phyloP scores from a whole-genome alignment of 1,140 invertebrate species.

The Calephelis virginiensis region DNA sequence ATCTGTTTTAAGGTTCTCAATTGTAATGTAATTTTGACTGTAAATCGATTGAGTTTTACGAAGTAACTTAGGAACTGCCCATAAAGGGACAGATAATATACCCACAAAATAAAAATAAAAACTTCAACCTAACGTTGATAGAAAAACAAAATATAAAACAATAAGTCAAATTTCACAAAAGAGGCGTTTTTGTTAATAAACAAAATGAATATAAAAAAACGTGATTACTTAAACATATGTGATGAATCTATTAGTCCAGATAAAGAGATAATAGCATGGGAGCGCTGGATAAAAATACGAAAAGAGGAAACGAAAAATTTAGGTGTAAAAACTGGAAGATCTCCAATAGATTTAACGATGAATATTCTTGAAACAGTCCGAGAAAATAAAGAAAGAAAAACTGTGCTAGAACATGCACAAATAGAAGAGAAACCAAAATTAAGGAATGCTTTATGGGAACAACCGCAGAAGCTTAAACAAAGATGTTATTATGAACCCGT shows the following conservation, averaged over 20 bases:
- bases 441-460: slow-evolving; percentile 53
- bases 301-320: slow-evolving; percentile 51
- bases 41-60: no score
- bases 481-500: slow-evolving; percentile 49
- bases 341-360: slow-evolving; percentile 56
- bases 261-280: slow-evolving; percentile 56
- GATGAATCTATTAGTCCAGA: slow-evolving; percentile 39
- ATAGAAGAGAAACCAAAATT: slow-evolving; percentile 45
- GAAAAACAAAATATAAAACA: no score
- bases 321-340: slow-evolving; percentile 36
- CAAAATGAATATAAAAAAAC: slow-evolving; percentile 15
- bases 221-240: slow-evolving; percentile 19
- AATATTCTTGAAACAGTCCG: slow-evolving; percentile 51
- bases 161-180: no score
- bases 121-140: no score
- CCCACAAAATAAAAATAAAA: no score
- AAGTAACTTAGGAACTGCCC: no score
- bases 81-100: no score
- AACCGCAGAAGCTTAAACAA: slow-evolving; percentile 54
- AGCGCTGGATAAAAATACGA: slow-evolving; percentile 66
- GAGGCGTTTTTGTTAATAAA: no score
- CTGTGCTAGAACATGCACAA: slow-evolving; percentile 54
- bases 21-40: no score
- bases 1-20: no score
- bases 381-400: slow-evolving; percentile 58